These are phyloP conservation scores for Drosophila truncata DNA, from an alignment of 1,140 invertebrate species.

Conservation along the genomic window DNA sequence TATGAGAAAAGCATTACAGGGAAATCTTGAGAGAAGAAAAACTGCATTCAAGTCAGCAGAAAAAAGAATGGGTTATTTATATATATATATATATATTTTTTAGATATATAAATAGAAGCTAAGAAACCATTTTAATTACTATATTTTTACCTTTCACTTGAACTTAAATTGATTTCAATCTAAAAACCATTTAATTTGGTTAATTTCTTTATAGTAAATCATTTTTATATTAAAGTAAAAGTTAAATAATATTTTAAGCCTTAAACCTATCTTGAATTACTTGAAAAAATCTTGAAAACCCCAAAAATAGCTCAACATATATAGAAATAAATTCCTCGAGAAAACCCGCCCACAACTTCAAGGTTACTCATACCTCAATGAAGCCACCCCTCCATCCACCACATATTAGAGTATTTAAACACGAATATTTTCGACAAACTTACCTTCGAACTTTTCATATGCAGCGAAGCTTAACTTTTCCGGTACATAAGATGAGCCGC, in stretches of 20 bases:
- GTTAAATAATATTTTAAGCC: neutral
- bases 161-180: neutral
- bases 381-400: neutral
- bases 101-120: neutral
- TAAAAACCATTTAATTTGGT: neutral
- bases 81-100: neutral
- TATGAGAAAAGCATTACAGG: neutral
- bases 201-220: neutral
- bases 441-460: slow-evolving; percentile 96
- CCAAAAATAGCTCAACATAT: neutral
- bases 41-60: slow-evolving; percentile 9
- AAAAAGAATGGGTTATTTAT: neutral
- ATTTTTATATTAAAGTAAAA: too few species aligned
- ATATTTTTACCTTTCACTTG: neutral
- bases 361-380: neutral
- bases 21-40: neutral
- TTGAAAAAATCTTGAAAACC: neutral
- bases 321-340: neutral
- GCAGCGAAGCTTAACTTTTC: slow-evolving; percentile 93
- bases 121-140: neutral
- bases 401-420: slow-evolving; percentile 30
- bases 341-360: neutral
- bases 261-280: neutral
- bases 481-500: slow-evolving; percentile 90
- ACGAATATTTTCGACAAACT: slow-evolving; percentile 73